Evolutionary conservation across 2,888 invertebrate species (phyloP).

Genomic region (Margaritifera margaritifera): DNA sequence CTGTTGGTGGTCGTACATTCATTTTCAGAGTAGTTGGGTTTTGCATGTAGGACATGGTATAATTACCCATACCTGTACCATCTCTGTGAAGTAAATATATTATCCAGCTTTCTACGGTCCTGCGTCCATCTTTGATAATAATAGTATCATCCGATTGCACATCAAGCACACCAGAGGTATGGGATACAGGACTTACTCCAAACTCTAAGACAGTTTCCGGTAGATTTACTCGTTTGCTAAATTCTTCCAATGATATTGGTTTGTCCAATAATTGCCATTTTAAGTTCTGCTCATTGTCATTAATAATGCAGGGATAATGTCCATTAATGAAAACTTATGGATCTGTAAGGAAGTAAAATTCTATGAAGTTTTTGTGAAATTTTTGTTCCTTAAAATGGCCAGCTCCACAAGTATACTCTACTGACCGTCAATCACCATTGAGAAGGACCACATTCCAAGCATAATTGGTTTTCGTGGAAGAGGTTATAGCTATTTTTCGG

Average conservation of each 20-base stretch:
- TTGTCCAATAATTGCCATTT: conserved; percentile 35
- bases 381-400: conserved; percentile 5
- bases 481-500: conserved; percentile 10
- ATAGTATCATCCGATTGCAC: conserved; percentile 9
- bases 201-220: conserved; percentile 5
- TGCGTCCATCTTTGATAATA: not conserved
- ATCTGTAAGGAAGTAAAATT: conserved; percentile 47
- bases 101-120: not conserved
- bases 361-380: conserved; percentile 25
- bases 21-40: too few species aligned
- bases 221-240: conserved; percentile 15
- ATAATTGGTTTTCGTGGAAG: conserved; percentile 18
- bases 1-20: too few species aligned
- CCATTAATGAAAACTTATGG: conserved; percentile 35
- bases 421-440: conserved; percentile 20
- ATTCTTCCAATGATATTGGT: conserved; percentile 20
- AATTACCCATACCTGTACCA: too few species aligned
- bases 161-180: conserved; percentile 5
- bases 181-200: conserved; percentile 11
- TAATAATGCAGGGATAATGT: conserved; percentile 35
- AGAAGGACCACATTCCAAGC: conserved; percentile 31
- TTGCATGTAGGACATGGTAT: too few species aligned
- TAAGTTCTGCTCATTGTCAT: conserved; percentile 15
- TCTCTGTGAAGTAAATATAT: too few species aligned
- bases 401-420: conserved; percentile 32